Evolutionary conservation across 2,113 vertebrate genomes (phyloP).

Genomic region (Gyps fulvus): DNA sequence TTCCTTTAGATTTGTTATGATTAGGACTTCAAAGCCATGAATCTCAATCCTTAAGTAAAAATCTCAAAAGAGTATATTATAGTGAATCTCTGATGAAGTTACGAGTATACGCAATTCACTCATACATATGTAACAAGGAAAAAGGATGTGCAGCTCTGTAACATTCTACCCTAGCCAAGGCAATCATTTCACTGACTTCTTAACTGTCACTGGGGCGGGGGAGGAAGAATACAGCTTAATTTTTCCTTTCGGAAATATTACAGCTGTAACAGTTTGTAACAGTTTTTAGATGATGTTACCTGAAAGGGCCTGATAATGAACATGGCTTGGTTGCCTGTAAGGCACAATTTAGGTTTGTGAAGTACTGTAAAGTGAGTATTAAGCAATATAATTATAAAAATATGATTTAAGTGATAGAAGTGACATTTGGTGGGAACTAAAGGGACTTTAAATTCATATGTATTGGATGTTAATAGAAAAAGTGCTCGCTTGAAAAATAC

Average conservation of each 20-base stretch:
- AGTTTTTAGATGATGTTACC: background rate
- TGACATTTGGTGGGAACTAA: background rate
- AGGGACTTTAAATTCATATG: background rate
- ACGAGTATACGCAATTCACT: background rate
- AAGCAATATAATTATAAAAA: background rate
- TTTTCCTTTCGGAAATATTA: background rate
- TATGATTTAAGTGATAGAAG: background rate
- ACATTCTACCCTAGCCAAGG: background rate
- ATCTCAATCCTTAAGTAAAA: background rate
- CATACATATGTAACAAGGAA: background rate
- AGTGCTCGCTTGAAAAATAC: background rate
- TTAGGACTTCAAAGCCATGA: background rate
- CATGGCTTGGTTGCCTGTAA: background rate
- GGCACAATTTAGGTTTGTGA: background rate
- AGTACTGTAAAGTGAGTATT: background rate
- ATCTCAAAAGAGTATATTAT: background rate
- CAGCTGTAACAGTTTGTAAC: background rate
- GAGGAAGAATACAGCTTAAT: background rate
- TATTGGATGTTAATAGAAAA: background rate
- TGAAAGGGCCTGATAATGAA: background rate
- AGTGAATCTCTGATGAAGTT: background rate
- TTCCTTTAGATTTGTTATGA: background rate
- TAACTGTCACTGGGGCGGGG: background rate
- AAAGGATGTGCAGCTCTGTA: background rate
- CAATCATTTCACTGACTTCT: background rate